Base-by-base conservation (phyloP, 2,888 invertebrate genomes). In the Ceriagrion tenellum region DNA sequence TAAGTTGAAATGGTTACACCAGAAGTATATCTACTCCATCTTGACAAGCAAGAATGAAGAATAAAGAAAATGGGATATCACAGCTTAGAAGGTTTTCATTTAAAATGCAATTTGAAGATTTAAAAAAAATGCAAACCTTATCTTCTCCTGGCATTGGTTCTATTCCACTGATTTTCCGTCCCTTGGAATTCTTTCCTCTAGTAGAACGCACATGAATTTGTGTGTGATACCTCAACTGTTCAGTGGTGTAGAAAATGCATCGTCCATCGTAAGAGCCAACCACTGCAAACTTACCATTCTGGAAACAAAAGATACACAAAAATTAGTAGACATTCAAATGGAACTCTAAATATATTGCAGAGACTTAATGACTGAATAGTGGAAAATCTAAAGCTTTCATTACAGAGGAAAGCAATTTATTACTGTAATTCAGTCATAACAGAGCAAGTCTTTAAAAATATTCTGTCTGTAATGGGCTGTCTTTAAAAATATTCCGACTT, bases 221-320 rank as follows among this genome's bases (percentile, higher is more conserved):
- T 18, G 99, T 99, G 97, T 99, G 99, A 97, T 99, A 99, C 96
- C 99, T 99, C 6, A 99, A 97, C 97, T 99, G 99, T 97, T 99
- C 99, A 0, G 99, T 99, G 74, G 98, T 99, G 97, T 99, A 99
- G 97, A 99, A 99, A 96, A 99, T 99, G 97, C 99, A 99, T 89
- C 99, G 98, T 0, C 99, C 99, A 97, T 99, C 99, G 97, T 99
- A 99, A 0, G 99, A 99, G 81, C 99, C 99, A 0, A 99, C 99
- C 0, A 99, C 99, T 0, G 99, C 99, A 97, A 99, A 99, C 97
- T 99, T 99, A 18, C 99, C 99, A 97, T 99, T 99, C 97, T 99
- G 99, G 47, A 95, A 96, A 89, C 74, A 56, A 55, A 95, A 90
- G 88, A 89, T 59, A 35, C 81, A 6, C 3, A 55, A 30, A n/a